Percentiles rank a stretch among this genome's conserved stretches.
Evolutionary conservation across 2,888 invertebrate species (phyloP).

Genomic region (Tinea trinotella): DNA sequence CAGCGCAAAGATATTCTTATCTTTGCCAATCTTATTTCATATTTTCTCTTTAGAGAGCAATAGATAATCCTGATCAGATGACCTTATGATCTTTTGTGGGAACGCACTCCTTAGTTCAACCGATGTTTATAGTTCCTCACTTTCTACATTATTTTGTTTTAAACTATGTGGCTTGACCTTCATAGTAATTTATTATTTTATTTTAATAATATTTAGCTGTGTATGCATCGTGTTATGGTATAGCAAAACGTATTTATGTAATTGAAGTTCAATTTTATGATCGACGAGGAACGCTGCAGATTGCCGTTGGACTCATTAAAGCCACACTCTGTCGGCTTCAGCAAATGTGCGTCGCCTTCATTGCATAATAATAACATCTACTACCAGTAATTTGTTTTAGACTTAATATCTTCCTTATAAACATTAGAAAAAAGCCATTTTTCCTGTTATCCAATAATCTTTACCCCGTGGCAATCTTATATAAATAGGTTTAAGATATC

Average conservation of each 20-base stretch:
- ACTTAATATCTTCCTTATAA: constrained; percentile 28
- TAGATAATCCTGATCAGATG: constrained; percentile 49
- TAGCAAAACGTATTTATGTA: not conserved
- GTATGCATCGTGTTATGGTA: too few species aligned
- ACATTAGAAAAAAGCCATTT: constrained; percentile 19
- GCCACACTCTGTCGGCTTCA: constrained; percentile 29
- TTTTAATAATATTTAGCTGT: too few species aligned
- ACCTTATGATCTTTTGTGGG: constrained; percentile 28
- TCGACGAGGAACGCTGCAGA: constrained; percentile 30
- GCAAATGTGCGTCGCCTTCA: constrained; percentile 34
- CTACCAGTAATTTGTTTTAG: constrained; percentile 36
- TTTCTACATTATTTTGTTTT: constrained; percentile 4
- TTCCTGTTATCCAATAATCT: constrained; percentile 2
- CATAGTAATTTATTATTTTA: not conserved
- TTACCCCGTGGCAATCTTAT: constrained; percentile 3
- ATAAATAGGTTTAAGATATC: not conserved
- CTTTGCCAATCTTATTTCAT: constrained; percentile 25
- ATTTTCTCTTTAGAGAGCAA: constrained; percentile 50
- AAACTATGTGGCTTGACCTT: not conserved
- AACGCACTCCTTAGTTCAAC: constrained; percentile 9
- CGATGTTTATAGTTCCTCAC: constrained; percentile 13
- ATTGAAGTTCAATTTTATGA: constrained; percentile 14
- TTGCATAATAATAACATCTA: constrained; percentile 41
- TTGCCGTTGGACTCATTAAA: constrained; percentile 38
- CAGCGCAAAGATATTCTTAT: constrained; percentile 20